These are phyloP conservation scores for Cossypha niveicapilla DNA, from an alignment of 2,797 vertebrate genomes.

Conservation along the genomic window DNA sequence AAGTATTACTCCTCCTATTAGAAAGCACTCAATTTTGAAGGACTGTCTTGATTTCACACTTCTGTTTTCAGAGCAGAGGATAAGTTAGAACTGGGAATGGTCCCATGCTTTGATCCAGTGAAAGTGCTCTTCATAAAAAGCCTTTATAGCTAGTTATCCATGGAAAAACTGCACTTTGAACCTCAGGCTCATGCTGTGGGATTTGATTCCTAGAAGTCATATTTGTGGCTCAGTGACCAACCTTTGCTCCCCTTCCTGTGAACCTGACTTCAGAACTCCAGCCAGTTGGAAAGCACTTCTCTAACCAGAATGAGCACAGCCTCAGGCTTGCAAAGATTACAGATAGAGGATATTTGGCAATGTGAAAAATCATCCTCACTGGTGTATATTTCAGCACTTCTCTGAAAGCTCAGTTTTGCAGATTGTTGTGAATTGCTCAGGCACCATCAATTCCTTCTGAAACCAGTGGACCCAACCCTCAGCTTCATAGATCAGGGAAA, in stretches of 20 bases:
- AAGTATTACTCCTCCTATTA: neutral
- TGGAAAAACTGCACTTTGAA: neutral
- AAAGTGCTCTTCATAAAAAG: neutral
- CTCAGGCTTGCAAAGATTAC: slow-evolving; percentile 1
- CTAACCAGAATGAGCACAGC: slow-evolving; percentile 19
- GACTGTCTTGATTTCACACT: neutral
- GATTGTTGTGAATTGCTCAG: neutral
- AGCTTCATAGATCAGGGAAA: neutral
- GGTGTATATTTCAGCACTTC: neutral
- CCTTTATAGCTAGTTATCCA: neutral
- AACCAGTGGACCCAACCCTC: neutral
- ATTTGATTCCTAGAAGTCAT: slow-evolving; percentile 5
- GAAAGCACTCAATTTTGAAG: neutral
- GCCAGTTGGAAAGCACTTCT: slow-evolving; percentile 4
- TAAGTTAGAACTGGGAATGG: neutral
- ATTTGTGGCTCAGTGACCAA: neutral
- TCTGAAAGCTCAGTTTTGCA: neutral
- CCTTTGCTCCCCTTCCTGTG: neutral
- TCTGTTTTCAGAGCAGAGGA: neutral
- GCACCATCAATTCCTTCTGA: neutral
- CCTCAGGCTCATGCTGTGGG: neutral
- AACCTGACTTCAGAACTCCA: slow-evolving; percentile 20
- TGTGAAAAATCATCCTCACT: neutral
- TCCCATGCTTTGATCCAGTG: neutral
- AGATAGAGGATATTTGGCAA: neutral